These are phyloP conservation scores for Monoplex corrugatus DNA, from an alignment of 2,888 invertebrate species.

Conservation along the genomic window DNA sequence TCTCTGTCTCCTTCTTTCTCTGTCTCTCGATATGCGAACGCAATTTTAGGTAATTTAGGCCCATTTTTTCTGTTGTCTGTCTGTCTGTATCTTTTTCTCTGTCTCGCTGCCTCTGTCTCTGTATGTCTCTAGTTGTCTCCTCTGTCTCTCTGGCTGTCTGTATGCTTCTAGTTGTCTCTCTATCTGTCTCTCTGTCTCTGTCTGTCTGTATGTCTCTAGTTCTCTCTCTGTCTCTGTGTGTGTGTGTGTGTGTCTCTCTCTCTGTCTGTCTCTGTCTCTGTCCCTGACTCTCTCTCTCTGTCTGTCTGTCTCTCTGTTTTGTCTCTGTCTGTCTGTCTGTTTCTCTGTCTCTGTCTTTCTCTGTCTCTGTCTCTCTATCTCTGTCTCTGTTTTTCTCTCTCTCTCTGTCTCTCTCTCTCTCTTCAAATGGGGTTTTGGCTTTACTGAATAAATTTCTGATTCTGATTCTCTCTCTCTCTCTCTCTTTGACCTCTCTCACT, in stretches of 20 bases:
- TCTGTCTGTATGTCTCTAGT: not conserved
- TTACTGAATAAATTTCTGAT: too few relatives aligned
- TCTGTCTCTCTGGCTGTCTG: not conserved
- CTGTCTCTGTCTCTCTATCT: not conserved
- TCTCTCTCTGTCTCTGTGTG: not conserved
- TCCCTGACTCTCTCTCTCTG: not conserved
- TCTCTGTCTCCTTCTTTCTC: not conserved
- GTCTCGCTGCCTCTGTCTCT: not conserved
- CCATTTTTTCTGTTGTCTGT: too few relatives aligned
- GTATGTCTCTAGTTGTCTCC: not conserved
- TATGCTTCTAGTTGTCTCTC: too few relatives aligned
- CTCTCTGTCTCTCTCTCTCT: not conserved
- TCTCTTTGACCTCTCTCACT: too few relatives aligned
- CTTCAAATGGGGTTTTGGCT: too few relatives aligned
- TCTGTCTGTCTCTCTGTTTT: not conserved
- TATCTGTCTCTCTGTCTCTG: not conserved
- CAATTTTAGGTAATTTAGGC: too few relatives aligned
- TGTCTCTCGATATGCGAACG: too few relatives aligned
- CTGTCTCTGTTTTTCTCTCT: not conserved
- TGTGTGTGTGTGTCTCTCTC: too few relatives aligned
- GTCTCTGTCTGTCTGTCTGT: too few relatives aligned
- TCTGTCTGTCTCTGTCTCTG: too few relatives aligned
- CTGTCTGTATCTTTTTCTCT: not conserved
- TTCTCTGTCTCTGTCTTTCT: not conserved
- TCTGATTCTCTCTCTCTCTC: too few relatives aligned